Evolutionary conservation across 1,140 invertebrate genomes (phyloP).

Genomic region (Aphis gossypii): DNA sequence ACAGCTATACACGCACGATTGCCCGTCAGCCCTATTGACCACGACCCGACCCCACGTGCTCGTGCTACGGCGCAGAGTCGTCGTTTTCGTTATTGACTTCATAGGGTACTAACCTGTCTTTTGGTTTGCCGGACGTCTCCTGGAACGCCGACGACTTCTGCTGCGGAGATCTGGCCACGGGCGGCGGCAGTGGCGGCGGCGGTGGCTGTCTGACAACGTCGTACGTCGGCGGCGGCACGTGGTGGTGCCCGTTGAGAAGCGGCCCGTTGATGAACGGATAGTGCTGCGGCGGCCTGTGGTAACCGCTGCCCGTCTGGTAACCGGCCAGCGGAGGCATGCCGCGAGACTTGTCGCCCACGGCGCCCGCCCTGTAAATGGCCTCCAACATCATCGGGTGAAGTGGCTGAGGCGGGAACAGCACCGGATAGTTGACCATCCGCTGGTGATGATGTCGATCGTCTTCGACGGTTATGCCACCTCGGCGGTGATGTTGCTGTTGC

Average conservation of each 20-base stretch:
- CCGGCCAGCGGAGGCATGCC: slow-evolving; percentile 65
- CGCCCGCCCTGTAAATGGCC: slow-evolving; percentile 74
- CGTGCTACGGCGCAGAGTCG: background rate
- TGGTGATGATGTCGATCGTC: slow-evolving; percentile 62
- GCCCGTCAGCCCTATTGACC: background rate
- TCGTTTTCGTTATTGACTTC: background rate
- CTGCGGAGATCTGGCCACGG: slow-evolving; percentile 57
- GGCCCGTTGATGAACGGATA: slow-evolving; percentile 62
- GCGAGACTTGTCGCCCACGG: slow-evolving; percentile 65
- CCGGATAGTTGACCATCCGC: slow-evolving; percentile 65
- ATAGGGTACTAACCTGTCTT: slow-evolving; percentile 63
- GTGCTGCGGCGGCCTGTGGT: background rate
- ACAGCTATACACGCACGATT: background rate
- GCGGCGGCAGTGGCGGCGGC: slow-evolving; percentile 61
- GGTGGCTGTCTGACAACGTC: slow-evolving; percentile 63
- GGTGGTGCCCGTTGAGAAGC: slow-evolving; percentile 63
- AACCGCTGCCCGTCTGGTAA: slow-evolving; percentile 59
- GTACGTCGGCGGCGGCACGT: slow-evolving; percentile 65
- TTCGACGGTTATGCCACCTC: slow-evolving; percentile 57
- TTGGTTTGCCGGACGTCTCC: slow-evolving; percentile 65
- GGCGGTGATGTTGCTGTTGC: background rate
- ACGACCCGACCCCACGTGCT: background rate
- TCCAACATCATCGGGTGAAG: slow-evolving; percentile 75
- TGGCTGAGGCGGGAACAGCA: slow-evolving; percentile 69
- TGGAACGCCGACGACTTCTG: slow-evolving; percentile 61